Base-by-base conservation (phyloP, 1,140 invertebrate genomes). In the Brachystomella parvula region DNA sequence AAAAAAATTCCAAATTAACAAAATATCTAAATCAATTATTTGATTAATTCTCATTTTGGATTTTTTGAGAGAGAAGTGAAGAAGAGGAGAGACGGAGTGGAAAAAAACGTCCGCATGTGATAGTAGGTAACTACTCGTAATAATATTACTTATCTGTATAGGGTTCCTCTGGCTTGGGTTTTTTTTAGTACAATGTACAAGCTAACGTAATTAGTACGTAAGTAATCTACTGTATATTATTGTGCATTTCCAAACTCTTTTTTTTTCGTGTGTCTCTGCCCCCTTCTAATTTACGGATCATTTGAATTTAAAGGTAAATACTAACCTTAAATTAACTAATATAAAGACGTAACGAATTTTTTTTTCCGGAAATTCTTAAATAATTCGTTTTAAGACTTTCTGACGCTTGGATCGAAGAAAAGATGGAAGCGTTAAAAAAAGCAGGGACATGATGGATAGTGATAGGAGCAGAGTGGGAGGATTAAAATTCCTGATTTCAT, bases 71-170 rank as follows among this genome's bases (percentile, higher is more conserved):
- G 24, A 26, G 3, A 53, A 6, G 15, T 12, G 24, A 53, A 3
- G 49, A 53, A 56, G 29, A 47, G 47, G 63, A n/a, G 49, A 49
- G 19, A 57, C 19, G 53, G 53, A 57, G 47, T 57, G 21, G 29
- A 64, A 29, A 33, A 64, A 29, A 31, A 64, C 33, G 47, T 35
- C 30, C 31, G 35, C 28, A 33, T 64, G 63, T 64, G 63, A 64
- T 64, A 64, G 63, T 64, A 64, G 63, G 21, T 64, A 35, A 56
- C 35, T 49, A 56, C 49, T 63, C 47, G 26, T 32, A 47, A 53
- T 47, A 47, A 63, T 47, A 30, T 62, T 28, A 26, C 49, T 32
- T 47, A 28, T 63, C 32, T 21, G 30, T 29, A 39, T 9, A 12
- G 39, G 39, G 9, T 9, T n/a, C 39, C 39, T n/a, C 39, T 44